These are phyloP conservation scores for Agrilus planipennis DNA, from an alignment of 1,140 invertebrate genomes.

Conservation along the genomic window DNA sequence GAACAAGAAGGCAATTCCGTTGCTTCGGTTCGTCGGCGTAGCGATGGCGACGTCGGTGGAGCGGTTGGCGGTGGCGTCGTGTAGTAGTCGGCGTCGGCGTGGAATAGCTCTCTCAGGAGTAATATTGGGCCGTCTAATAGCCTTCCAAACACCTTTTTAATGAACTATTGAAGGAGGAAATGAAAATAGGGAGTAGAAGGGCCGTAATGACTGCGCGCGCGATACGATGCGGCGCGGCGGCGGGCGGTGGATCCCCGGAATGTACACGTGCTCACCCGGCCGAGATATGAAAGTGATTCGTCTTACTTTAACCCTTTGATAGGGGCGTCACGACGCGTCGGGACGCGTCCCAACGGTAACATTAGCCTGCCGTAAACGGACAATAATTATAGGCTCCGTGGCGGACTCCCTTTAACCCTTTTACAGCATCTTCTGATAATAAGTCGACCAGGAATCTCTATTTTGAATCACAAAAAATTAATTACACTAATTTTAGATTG, in stretches of 20 bases:
- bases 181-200: slow-evolving; percentile 41
- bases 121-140: slow-evolving; percentile 52
- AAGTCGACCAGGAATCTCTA: too few species aligned
- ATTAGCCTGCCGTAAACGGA: slow-evolving; percentile 13
- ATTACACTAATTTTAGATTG: too few species aligned
- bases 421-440: too few species aligned
- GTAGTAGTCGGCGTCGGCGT: slow-evolving; percentile 31
- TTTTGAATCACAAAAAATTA: too few species aligned
- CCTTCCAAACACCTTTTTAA: slow-evolving; percentile 57
- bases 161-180: slow-evolving; percentile 55
- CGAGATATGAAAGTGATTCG: slow-evolving; percentile 4
- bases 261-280: not conserved
- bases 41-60: too few species aligned
- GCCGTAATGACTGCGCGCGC: slow-evolving; percentile 23
- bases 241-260: not conserved
- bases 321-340: slow-evolving; percentile 1
- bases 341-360: slow-evolving; percentile 9
- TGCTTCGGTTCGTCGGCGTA: too few species aligned
- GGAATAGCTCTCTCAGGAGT: slow-evolving; percentile 48
- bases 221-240: slow-evolving; percentile 2
- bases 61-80: slow-evolving; percentile 32
- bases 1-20: too few species aligned
- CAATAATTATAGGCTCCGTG: slow-evolving; percentile 11
- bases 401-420: slow-evolving; percentile 12
- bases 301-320: slow-evolving; percentile 4